These are phyloP conservation scores for Patella ulyssiponensis DNA, from an alignment of 2,888 invertebrate species.

Conservation along the genomic window DNA sequence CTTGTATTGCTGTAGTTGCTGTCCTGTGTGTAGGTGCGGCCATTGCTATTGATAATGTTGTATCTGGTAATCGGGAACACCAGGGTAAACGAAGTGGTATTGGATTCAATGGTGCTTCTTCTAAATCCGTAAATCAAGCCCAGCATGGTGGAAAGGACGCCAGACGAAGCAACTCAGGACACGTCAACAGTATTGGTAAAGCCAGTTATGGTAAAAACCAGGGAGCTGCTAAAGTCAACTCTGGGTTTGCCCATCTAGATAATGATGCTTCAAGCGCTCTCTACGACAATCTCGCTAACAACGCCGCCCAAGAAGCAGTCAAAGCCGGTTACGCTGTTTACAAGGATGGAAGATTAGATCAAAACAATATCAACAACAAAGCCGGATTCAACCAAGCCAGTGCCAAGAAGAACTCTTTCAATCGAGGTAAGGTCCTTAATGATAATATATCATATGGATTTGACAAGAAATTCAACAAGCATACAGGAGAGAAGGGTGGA, in stretches of 20 bases:
- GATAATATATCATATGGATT: conserved; percentile 35
- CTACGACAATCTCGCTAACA: conserved; percentile 15
- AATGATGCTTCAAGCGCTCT: conserved; percentile 21
- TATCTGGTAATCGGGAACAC: not conserved
- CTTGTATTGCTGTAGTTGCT: not conserved
- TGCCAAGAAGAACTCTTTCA: conserved; percentile 34
- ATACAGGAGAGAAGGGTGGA: conserved; percentile 26
- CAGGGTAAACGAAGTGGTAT: not conserved
- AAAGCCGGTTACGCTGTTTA: conserved; percentile 8
- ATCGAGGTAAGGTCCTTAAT: conserved; percentile 31
- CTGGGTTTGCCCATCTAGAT: conserved; percentile 16
- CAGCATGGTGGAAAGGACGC: not conserved
- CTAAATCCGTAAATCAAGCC: not conserved
- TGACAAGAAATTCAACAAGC: conserved; percentile 36
- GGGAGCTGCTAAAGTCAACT: not conserved
- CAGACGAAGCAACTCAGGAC: not conserved
- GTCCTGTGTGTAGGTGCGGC: not conserved
- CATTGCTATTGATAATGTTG: not conserved
- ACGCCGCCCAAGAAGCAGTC: conserved; percentile 21
- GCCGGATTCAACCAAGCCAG: conserved; percentile 34
- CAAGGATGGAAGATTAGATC: conserved; percentile 19
- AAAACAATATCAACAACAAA: conserved; percentile 26
- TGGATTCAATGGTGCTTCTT: not conserved
- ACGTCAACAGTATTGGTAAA: not conserved
- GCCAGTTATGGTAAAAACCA: not conserved